phyloP scores from a whole-genome alignment of 2,113 vertebrate species.

The Chloroceryle aenea region DNA sequence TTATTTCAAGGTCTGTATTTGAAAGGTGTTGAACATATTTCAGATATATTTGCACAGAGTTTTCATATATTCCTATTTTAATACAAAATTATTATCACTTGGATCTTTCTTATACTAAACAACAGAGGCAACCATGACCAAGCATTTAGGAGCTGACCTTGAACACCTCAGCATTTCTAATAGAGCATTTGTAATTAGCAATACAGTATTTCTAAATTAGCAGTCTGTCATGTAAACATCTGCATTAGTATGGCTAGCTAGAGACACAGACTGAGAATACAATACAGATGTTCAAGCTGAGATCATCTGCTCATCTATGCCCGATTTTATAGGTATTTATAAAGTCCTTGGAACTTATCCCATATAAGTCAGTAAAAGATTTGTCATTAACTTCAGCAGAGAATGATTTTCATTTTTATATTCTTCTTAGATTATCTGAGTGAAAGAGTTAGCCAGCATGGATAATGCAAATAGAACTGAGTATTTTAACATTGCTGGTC shows the following conservation, averaged over 20 bases:
- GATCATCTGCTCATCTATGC: neutral
- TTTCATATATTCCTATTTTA: neutral
- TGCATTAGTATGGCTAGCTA: neutral
- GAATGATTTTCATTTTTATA: neutral
- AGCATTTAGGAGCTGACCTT: neutral
- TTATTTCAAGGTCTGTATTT: neutral
- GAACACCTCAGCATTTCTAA: neutral
- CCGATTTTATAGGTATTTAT: neutral
- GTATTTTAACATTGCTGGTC: neutral
- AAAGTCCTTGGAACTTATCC: neutral
- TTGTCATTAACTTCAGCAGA: conserved; percentile 20
- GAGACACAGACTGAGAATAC: neutral
- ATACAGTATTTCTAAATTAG: neutral
- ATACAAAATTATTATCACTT: neutral
- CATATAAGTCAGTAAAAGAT: neutral
- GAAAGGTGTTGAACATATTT: neutral
- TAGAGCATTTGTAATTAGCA: neutral
- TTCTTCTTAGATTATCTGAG: neutral
- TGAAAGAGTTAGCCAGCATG: neutral
- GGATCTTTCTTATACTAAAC: neutral
- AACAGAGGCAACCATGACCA: neutral
- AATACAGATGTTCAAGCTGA: neutral
- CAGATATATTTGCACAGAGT: neutral
- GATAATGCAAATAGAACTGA: neutral
- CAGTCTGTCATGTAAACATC: neutral